A percentile compares a stretch with the other conserved stretches of the same genome.
Evolutionary conservation across 2,888 invertebrate genomes (phyloP).

Genomic region (Baccha elongata): DNA sequence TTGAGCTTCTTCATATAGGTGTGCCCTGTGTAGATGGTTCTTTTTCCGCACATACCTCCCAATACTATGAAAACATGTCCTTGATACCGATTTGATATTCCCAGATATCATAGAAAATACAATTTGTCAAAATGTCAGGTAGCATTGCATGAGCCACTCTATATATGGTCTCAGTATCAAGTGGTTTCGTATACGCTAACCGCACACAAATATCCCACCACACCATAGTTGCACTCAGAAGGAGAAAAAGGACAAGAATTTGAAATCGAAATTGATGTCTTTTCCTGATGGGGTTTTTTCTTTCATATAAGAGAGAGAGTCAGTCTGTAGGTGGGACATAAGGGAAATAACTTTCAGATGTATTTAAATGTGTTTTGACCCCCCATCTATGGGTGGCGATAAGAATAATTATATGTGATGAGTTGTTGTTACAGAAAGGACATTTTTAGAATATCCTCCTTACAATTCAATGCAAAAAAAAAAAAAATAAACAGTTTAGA

Average conservation of each 20-base stretch:
- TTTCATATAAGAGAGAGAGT: not conserved
- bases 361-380: slow-evolving; percentile 39
- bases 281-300: slow-evolving; percentile 61
- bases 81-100: slow-evolving; percentile 61
- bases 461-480: not conserved
- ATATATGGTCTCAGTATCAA: slow-evolving; percentile 47
- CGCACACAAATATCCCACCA: not conserved
- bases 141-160: slow-evolving; percentile 58
- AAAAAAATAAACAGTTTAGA: not conserved
- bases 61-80: slow-evolving; percentile 15
- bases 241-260: slow-evolving; percentile 45
- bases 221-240: slow-evolving; percentile 2
- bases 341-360: slow-evolving; percentile 41
- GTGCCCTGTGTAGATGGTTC: not conserved
- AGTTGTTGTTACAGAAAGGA: slow-evolving; percentile 56
- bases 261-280: slow-evolving; percentile 70
- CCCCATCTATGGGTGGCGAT: slow-evolving; percentile 32
- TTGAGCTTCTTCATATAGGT: slow-evolving; percentile 24
- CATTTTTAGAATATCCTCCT: slow-evolving; percentile 22
- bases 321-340: too few relatives aligned
- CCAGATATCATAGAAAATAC: slow-evolving; percentile 71
- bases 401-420: slow-evolving; percentile 64
- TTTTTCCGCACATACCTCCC: not conserved
- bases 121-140: slow-evolving; percentile 74
- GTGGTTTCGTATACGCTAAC: slow-evolving; percentile 33